These are phyloP conservation scores for Nestor notabilis DNA, from an alignment of 2,113 vertebrate species.

Conservation along the genomic window DNA sequence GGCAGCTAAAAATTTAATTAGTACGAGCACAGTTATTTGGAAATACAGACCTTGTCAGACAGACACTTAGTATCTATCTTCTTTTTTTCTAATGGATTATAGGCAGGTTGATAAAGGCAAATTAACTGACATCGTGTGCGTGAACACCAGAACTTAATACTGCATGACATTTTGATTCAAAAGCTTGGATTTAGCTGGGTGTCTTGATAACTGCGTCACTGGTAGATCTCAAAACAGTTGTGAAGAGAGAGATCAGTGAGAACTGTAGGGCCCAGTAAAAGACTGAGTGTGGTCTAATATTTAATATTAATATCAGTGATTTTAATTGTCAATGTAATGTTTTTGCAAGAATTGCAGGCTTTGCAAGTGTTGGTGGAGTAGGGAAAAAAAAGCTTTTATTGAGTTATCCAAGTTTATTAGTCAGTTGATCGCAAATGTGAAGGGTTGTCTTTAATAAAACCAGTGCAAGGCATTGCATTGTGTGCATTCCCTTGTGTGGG, in stretches of 20 bases:
- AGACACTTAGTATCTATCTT: not conserved
- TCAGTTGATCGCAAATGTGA: not conserved
- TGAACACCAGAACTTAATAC: slow-evolving; percentile 18
- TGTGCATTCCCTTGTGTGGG: not conserved
- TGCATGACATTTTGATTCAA: slow-evolving; percentile 23
- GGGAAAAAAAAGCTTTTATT: no score
- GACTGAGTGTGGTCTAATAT: not conserved
- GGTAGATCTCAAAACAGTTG: not conserved
- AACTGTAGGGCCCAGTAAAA: no score
- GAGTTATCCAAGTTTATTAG: not conserved
- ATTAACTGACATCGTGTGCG: not conserved
- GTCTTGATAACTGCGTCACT: not conserved
- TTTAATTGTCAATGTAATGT: not conserved
- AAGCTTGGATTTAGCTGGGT: not conserved
- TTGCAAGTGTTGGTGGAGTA: not conserved
- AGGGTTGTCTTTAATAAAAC: not conserved
- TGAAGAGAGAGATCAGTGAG: not conserved
- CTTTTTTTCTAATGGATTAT: not conserved
- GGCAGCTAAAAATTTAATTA: slow-evolving; percentile 18
- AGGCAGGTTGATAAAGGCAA: not conserved
- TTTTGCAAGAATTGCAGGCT: not conserved
- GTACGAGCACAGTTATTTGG: not conserved
- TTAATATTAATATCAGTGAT: not conserved
- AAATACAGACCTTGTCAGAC: not conserved
- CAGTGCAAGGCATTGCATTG: not conserved